Evolutionary conservation across 2,113 vertebrate species (phyloP).

Genomic region (Microtus montanus): DNA sequence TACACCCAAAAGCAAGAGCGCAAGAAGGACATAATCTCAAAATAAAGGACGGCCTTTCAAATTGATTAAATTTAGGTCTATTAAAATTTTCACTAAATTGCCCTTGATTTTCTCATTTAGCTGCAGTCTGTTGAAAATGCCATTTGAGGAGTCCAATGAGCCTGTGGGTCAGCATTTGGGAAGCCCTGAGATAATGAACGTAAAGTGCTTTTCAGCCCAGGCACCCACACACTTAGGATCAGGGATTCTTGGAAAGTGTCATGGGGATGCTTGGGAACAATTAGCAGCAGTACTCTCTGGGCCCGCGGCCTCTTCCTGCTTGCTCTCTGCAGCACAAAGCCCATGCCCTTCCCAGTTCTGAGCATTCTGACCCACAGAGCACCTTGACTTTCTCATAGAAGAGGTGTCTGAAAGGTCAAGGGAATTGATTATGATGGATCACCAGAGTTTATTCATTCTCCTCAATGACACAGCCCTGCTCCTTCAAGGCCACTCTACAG

Average conservation of each 20-base stretch:
- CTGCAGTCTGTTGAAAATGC: conserved; percentile 67
- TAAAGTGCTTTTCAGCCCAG: background rate
- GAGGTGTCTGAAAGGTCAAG: background rate
- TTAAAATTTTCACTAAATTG: conserved; percentile 76
- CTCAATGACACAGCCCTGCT: background rate
- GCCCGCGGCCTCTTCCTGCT: too few relatives aligned
- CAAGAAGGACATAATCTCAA: conserved; percentile 69
- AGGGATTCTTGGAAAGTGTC: accelerated
- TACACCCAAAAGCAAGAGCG: conserved; percentile 44
- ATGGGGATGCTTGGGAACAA: background rate
- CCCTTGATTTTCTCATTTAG: conserved; percentile 79
- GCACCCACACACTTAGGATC: background rate
- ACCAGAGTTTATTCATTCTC: background rate
- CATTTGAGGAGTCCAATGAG: conserved; percentile 55
- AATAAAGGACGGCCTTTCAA: conserved; percentile 75
- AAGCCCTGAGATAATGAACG: conserved; percentile 3
- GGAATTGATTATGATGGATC: background rate
- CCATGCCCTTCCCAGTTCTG: background rate
- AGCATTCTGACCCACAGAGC: background rate
- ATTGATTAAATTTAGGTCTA: conserved; percentile 77
- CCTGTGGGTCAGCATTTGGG: conserved; percentile 52
- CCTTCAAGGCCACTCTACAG: background rate
- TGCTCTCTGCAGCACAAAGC: background rate
- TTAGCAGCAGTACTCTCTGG: background rate
- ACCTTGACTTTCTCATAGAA: background rate